Evolutionary conservation across 2,888 invertebrate genomes (phyloP).

Genomic region (Caenorhabditis virilis): DNA sequence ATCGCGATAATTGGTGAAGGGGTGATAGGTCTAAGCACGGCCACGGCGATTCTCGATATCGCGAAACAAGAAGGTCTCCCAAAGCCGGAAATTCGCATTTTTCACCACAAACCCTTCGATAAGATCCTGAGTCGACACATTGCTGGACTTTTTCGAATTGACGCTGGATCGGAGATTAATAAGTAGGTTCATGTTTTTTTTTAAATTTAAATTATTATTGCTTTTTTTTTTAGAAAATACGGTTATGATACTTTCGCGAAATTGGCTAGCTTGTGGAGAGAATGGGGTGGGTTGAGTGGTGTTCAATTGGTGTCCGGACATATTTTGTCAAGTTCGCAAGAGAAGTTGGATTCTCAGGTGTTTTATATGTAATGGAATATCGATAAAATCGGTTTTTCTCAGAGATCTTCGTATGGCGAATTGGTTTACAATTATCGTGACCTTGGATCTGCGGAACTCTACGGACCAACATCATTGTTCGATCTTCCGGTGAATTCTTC

Average conservation of each 20-base stretch:
- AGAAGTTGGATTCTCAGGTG: slow-evolving; percentile 39
- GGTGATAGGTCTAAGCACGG: slow-evolving; percentile 61
- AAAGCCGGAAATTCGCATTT: slow-evolving; percentile 46
- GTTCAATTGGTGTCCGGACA: slow-evolving; percentile 54
- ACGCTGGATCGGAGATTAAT: slow-evolving; percentile 42
- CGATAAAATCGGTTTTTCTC: no score
- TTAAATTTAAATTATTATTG: no score
- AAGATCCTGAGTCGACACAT: slow-evolving; percentile 59
- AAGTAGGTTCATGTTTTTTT: slow-evolving; percentile 5
- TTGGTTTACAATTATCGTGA: slow-evolving; percentile 51
- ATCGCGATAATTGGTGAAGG: slow-evolving; percentile 64
- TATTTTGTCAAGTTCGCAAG: slow-evolving; percentile 37
- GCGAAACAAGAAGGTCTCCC: slow-evolving; percentile 14
- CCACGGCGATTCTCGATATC: slow-evolving; percentile 56
- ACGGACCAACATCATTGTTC: slow-evolving; percentile 26
- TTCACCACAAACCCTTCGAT: slow-evolving; percentile 57
- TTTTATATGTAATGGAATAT: no score
- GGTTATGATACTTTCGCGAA: slow-evolving; percentile 46
- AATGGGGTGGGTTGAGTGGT: slow-evolving; percentile 41
- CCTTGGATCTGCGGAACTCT: slow-evolving; percentile 32
- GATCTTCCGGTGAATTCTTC: slow-evolving; percentile 14
- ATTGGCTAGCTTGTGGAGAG: slow-evolving; percentile 41
- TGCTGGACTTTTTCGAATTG: slow-evolving; percentile 63
- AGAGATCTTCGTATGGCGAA: slow-evolving; percentile 35
- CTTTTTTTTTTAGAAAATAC: slow-evolving; percentile 24